Evolutionary conservation across 2,888 invertebrate genomes (phyloP), one percentile per base, ranked within the genome.

Genomic region (Cyclophora albipunctata): DNA sequence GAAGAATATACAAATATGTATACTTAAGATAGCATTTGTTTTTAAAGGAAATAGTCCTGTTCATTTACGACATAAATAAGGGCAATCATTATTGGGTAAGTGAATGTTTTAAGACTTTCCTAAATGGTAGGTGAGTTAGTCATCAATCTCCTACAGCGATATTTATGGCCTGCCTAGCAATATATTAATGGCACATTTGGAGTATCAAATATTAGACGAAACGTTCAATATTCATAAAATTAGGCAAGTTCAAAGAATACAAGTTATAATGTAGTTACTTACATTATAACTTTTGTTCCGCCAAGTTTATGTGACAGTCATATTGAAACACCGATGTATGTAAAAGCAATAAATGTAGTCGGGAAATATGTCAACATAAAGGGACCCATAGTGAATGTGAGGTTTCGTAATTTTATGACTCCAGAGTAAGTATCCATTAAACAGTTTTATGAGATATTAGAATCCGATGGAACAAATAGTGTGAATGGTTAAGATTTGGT

Each of bases 341-440:
- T 53, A 53, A 59, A 49, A 55, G 52, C 53, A 59, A 60, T 57
- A 57, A 52, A 55, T 51, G 54, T 46, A 53, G 49, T 54, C 54
- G 49, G 46, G 42, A 48, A 55, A 56, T 56, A 59, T 52, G 52
- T 53, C 52, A 51, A 60, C 53, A 54, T 55, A 59, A 57, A 59
- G 51, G 54, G 52, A 55, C 56, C 4, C 37, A 20, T 20, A 20
- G 20, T 20, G 20, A 37, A 54, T 57, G 60, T 55, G 56, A 57
- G 59, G 52, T 57, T 53, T 59, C 51, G 59, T 59, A 54, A 64
- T 72, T 78, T 80, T 78, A 81, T 69, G 67, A 61, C 60, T 63
- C 55, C 58, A 62, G 57, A 58, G 66, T 69, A 75, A 75, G 75
- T 75, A 67, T 63, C 71, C 73, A 78, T 80, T 73, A 79, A 71